A percentile compares a stretch with the other conserved stretches of the same genome.
Evolutionary conservation across 2,797 vertebrate genomes (phyloP).

Genomic region (Rhinichthys osculus): DNA sequence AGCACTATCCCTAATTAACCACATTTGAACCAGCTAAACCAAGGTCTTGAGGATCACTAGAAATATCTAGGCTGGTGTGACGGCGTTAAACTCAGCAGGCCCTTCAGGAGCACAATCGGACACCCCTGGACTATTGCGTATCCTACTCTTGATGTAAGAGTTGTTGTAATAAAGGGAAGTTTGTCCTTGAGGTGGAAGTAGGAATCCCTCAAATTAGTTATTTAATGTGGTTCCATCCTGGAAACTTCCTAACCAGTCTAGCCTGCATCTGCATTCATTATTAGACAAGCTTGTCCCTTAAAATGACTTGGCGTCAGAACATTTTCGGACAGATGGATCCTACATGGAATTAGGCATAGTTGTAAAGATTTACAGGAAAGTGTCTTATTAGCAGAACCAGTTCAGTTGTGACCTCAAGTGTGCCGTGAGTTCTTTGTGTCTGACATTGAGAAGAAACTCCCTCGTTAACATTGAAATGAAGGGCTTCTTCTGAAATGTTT

Average conservation of each 20-base stretch:
- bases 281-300: background rate
- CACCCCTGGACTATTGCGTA: background rate
- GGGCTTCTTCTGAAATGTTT: background rate
- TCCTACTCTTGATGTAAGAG: background rate
- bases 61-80: background rate
- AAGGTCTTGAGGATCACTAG: background rate
- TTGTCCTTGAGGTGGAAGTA: constrained; percentile 32
- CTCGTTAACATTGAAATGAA: background rate
- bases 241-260: background rate
- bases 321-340: background rate
- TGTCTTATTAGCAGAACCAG: background rate
- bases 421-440: background rate
- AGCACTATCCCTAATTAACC: background rate
- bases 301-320: background rate
- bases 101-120: background rate
- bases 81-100: no score
- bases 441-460: background rate
- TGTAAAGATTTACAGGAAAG: background rate
- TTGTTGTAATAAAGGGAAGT: background rate
- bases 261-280: background rate
- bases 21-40: background rate
- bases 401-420: background rate
- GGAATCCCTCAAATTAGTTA: constrained; percentile 24
- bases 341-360: background rate
- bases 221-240: constrained; percentile 42